Conservation (phyloP, 2,113 vertebrate genomes). For the Rhegmatorhina hoffmannsi region DNA sequence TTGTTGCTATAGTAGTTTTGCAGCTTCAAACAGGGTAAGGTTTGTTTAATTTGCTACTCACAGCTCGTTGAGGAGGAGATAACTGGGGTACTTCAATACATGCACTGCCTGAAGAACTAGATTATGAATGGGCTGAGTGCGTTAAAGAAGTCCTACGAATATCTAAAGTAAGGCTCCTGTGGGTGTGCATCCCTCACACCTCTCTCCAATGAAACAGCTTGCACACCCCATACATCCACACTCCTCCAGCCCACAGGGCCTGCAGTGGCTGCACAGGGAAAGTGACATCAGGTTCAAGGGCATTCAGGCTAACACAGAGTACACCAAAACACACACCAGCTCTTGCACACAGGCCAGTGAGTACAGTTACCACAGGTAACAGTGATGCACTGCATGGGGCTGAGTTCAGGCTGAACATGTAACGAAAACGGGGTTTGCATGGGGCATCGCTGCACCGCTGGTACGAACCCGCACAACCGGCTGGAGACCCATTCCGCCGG, state of each 20-base stretch:
- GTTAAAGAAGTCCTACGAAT: not conserved
- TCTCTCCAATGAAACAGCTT: fast-evolving
- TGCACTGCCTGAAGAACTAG: not conserved
- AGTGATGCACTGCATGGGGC: fast-evolving
- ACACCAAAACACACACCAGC: not conserved
- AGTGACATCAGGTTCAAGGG: not conserved
- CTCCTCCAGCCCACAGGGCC: not conserved
- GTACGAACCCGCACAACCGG: not conserved
- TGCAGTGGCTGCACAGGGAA: not conserved
- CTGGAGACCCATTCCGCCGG: not conserved
- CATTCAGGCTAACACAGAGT: not conserved
- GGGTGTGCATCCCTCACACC: not conserved
- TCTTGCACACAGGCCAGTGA: fast-evolving
- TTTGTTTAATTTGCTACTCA: not conserved
- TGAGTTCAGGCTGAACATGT: fast-evolving
- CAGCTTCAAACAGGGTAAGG: not conserved
- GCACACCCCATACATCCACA: fast-evolving
- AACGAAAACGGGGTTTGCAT: fast-evolving
- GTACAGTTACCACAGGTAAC: fast-evolving
- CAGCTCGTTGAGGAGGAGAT: not conserved
- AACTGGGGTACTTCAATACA: not conserved
- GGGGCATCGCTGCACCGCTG: not conserved
- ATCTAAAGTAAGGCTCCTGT: not conserved
- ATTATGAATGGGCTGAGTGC: not conserved
- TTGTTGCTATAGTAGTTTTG: not conserved